Base-by-base conservation (phyloP, 2,888 invertebrate genomes). In the Embidobia sp. region DNA sequence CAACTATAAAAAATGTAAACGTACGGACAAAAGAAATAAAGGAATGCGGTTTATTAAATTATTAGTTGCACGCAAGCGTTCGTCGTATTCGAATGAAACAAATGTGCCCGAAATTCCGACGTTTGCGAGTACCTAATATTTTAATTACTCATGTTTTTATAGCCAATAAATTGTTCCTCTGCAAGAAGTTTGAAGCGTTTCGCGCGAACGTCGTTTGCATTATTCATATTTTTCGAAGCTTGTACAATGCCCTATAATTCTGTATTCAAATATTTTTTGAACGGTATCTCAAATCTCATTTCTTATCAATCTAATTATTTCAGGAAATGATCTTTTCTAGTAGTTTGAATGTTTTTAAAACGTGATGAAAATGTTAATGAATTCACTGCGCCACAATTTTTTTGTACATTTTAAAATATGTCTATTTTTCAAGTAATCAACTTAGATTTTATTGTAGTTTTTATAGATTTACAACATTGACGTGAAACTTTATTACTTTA, bases 21-120 rank as follows among this genome's bases (percentile, higher is more conserved):
- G 4, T 16, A 11, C 8, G n/a, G 1, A 26, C 4, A 33, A 29
- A 53, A 51, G 8, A 18, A 15, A 42, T 11, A 37, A 31, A n/a
- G 19, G 10, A 35, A 27, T 46, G 59, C 33, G 1, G 44, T 46
- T 46, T 46, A 33, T 31, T 57, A 42, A 40, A 57, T 57, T 29
- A 57, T 29, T 29, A 10, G 6, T 15, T 1, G 7, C 5, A 18
- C 13, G 33, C 3, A 8, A 10, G 2, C 22, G 6, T 22, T 22
- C 6, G 3, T 3, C 22, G 22, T n/a, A n/a, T n/a, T n/a, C n/a
- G 6, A 22, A 22, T 6, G 22, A 22, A 22, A 22, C 22, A 22
- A 22, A 4, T 22, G 22, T 22, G 22, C 22, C 6, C 6, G 6
- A 22, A 22, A 22, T 22, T 22, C 6, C 3, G 6, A 22, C 22